Base-by-base conservation (phyloP, 2,888 invertebrate species). In the Mermis nigrescens region DNA sequence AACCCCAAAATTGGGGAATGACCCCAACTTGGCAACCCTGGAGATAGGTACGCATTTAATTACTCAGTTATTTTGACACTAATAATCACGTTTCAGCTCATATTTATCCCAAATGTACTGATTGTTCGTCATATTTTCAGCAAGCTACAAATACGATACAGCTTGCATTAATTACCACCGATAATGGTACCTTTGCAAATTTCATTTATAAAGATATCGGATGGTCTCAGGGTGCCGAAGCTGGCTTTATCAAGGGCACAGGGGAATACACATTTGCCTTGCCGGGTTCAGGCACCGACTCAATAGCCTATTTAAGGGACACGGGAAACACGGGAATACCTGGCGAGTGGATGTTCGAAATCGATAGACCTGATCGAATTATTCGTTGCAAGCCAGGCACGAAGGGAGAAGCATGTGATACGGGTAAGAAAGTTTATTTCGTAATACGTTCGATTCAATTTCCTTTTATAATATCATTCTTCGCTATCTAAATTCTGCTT, bases 321-420 rank as follows among this genome's bases (percentile, higher is more conserved):
- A 66, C 69, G 60, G 71, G 71, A 31, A 71, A 70, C 62, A 70
- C 70, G 3, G 67, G 65, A 59, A 65, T 65, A 4, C 70, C 68
- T 0, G 71, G 71, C 31, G 71, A 71, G 59, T 71, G 71, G 71
- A 71, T 71, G 68, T 71, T 72, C 58, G 67, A 67, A 54, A 59
- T 71, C 38, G 65, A 64, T 15, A 63, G 63, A 32, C 55, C 64
- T 26, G 58, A 64, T 24, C 7, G 12, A 38, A 65, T 72, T 12
- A 63, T 66, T 38, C 63, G 71, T 12, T 71, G 71, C 63, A 72
- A 71, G 55, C 62, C 66, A 28, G 71, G 71, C 52, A 66, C 69
- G 60, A 71, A 71, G 60, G 71, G 70, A 28, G 69, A 71, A 60
- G 70, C 68, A 28, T 70, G 70, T 61, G 70, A 70, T 64, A 65